Percentiles rank a stretch among this genome's conserved stretches.
phyloP scores from a whole-genome alignment of 2,113 vertebrate genomes.

The Sylvia atricapilla region DNA sequence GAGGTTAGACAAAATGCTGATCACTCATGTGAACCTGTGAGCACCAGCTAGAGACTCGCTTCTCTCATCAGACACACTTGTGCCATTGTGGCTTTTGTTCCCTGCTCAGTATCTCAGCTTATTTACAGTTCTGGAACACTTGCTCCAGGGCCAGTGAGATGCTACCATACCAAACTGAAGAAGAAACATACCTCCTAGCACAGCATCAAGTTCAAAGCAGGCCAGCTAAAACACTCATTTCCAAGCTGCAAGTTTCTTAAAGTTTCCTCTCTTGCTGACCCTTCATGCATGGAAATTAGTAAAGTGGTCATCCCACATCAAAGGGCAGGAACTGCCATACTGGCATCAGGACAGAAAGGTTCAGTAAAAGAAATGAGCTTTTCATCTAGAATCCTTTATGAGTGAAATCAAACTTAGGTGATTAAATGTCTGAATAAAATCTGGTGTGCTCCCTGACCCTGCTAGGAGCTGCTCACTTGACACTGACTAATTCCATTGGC shows the following conservation, averaged over 20 bases:
- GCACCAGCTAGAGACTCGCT: background rate
- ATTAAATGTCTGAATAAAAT: background rate
- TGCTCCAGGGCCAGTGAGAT: background rate
- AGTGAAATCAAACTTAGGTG: background rate
- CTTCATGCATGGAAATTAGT: background rate
- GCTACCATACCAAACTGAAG: background rate
- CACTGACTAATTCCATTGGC: background rate
- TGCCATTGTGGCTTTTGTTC: background rate
- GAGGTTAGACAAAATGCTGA: background rate
- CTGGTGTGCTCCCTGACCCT: background rate
- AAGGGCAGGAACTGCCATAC: fast-evolving
- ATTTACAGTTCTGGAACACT: background rate
- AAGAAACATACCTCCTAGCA: background rate
- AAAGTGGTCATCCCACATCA: background rate
- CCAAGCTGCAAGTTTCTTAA: background rate
- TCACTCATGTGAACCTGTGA: background rate
- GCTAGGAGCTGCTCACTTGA: background rate
- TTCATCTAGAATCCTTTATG: background rate
- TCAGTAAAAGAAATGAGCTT: background rate
- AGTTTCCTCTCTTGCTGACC: background rate
- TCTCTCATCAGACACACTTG: background rate
- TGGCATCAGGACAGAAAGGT: background rate
- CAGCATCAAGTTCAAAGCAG: background rate
- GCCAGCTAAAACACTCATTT: background rate
- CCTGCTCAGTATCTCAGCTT: background rate